Percentiles rank a stretch among this genome's conserved stretches.
Evolutionary conservation across 2,797 vertebrate genomes (phyloP).

Genomic region (Anableps anableps): DNA sequence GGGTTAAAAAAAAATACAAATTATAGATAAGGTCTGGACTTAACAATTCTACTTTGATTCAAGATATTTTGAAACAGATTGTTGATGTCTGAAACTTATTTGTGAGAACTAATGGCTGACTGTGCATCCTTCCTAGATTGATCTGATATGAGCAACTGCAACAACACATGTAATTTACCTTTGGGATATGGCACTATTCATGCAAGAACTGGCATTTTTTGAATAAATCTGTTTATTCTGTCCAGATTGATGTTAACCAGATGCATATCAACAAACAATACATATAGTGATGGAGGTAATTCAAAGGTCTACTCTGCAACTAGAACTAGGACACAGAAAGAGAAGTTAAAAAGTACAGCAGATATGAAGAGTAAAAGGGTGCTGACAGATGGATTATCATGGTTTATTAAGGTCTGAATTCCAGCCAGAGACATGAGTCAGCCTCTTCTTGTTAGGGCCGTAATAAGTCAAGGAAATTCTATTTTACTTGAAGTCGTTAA

Average conservation of each 20-base stretch:
- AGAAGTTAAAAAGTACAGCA: constrained; percentile 30
- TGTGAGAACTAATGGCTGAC: too few species aligned
- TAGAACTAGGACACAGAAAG: constrained; percentile 15
- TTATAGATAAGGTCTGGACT: neutral
- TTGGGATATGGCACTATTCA: neutral
- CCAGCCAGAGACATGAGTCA: constrained; percentile 71
- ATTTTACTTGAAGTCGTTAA: constrained; percentile 37
- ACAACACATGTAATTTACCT: neutral
- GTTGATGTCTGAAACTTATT: neutral
- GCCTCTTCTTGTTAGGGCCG: constrained; percentile 52
- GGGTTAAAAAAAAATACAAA: neutral
- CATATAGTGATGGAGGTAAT: neutral
- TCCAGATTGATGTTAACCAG: constrained; percentile 19
- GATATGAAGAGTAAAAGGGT: constrained; percentile 38
- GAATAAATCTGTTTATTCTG: neutral
- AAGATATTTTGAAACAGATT: neutral
- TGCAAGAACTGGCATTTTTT: neutral
- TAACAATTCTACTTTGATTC: neutral
- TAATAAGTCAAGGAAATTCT: constrained; percentile 65
- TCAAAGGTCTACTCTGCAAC: constrained; percentile 17
- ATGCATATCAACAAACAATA: constrained; percentile 12
- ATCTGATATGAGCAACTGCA: neutral
- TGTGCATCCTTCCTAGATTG: neutral
- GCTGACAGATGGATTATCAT: constrained; percentile 65
- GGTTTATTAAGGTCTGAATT: constrained; percentile 76